Percentiles rank a stretch among this genome's conserved stretches.
Conservation (phyloP, 1,140 invertebrate genomes). For the Pygmarrhopalites habei region DNA sequence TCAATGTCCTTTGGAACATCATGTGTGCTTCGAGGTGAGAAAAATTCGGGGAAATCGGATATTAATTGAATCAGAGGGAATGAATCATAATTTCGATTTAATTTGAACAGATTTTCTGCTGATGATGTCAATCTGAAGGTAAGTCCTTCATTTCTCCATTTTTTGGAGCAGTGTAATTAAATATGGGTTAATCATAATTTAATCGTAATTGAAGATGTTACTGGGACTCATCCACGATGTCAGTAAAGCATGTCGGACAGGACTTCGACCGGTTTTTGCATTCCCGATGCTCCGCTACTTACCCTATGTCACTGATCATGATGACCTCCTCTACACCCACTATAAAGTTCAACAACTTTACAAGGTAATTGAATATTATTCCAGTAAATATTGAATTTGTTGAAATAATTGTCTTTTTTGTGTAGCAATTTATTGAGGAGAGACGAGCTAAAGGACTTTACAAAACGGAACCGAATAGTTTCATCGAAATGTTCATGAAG, state of each 20-base stretch:
- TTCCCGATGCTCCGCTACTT: constrained; percentile 21
- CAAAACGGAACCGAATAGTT: constrained; percentile 8
- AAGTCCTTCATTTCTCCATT: too few species aligned
- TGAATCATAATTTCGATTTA: too few species aligned
- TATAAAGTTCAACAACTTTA: constrained; percentile 11
- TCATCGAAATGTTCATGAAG: constrained; percentile 25
- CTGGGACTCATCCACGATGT: constrained; percentile 22
- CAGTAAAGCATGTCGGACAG: not conserved
- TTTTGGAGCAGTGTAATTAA: too few species aligned
- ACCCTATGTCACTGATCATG: constrained; percentile 1
- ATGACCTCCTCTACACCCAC: constrained; percentile 1
- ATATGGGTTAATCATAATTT: constrained; percentile 6
- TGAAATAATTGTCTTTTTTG: not conserved
- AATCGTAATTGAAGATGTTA: constrained; percentile 16
- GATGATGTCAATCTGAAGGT: too few species aligned
- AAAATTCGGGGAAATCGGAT: too few species aligned
- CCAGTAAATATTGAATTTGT: not conserved
- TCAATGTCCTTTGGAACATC: constrained; percentile 46
- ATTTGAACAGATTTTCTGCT: too few species aligned
- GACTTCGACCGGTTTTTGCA: constrained; percentile 8
- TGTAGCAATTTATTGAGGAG: constrained; percentile 17
- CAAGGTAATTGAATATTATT: not conserved
- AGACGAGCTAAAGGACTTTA: constrained; percentile 5
- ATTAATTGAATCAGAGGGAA: too few species aligned
- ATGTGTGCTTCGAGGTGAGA: too few species aligned